Base-by-base conservation (phyloP, 2,888 invertebrate genomes). In the Erynnis tages region DNA sequence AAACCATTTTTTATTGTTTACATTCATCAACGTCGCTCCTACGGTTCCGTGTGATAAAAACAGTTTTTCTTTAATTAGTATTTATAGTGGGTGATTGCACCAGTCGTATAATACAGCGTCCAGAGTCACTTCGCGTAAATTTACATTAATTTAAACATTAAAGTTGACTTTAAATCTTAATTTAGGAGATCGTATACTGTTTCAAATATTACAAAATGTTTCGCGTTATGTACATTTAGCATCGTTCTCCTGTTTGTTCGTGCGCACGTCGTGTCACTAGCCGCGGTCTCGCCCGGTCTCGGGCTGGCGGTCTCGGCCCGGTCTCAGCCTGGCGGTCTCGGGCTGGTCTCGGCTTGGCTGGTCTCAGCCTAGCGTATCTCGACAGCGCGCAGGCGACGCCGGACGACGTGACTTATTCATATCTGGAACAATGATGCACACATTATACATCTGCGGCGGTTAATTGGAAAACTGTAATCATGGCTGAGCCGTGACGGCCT, bases 111-210 rank as follows among this genome's bases (percentile, higher is more conserved):
- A 59, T 60, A 73, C 74, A 85, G 77, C 76, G 84, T 85, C 83
- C 87, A 60, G 54, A 77, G 71, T 83, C 85, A 84, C 82, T 82
- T 82, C 65, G 63, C 64, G 67, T 73, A 57, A 66, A 68, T 85
- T 84, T 83, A 71, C 66, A 69, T 71, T 70, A 82, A 70, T 79
- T 84, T 84, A 81, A 88, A 80, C 79, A 80, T 86, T 88, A 85
- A 76, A 81, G 86, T 87, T 89, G 89, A 88, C 89, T 88, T 88
- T 85, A 83, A 83, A 84, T 79, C 88, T 89, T 89, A 89, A 83
- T 85, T 85, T 89, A 89, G 89, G 89, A 89, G 89, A 89, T 89
- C 89, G 89, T 89, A 89, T 89, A 89, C 89, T 82, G 86, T 88
- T 89, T 89, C 84, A 88, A 88, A 86, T 89, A 89, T 89, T 88